These are phyloP conservation scores for Hemiprocne comata DNA, from an alignment of 2,113 vertebrate genomes.

Conservation along the genomic window DNA sequence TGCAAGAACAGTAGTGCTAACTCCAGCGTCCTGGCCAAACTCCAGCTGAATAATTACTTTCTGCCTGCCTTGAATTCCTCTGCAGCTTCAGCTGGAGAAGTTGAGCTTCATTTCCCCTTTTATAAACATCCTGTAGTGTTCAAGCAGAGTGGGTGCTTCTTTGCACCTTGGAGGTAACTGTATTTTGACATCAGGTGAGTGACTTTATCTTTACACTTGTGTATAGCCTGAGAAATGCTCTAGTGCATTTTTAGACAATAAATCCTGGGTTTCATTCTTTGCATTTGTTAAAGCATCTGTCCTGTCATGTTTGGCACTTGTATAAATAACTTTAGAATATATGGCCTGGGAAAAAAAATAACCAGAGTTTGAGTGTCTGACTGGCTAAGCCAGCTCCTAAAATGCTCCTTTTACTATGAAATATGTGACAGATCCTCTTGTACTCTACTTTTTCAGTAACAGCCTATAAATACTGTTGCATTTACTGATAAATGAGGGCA, in stretches of 20 bases:
- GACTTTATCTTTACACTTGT: neutral
- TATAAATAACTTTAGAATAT: neutral
- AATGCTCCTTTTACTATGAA: neutral
- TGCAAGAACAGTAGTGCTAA: constrained; percentile 2
- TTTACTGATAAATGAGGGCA: neutral
- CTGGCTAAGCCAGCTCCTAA: neutral
- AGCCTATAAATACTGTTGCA: neutral
- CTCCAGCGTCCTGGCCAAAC: constrained; percentile 3
- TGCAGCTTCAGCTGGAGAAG: constrained; percentile 46
- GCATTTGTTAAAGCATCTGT: neutral
- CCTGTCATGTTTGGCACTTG: neutral
- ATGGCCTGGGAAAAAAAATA: neutral
- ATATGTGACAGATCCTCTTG: neutral
- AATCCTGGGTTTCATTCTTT: neutral
- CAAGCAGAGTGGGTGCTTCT: neutral
- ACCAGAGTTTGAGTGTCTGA: neutral
- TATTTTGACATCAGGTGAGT: accelerated
- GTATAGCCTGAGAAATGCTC: neutral
- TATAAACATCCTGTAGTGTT: neutral
- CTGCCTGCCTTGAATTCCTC: constrained; percentile 30
- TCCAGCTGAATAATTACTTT: constrained; percentile 58
- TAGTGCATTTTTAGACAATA: neutral
- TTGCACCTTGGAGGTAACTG: neutral
- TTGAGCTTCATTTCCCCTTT: constrained; percentile 24
- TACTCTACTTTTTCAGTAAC: neutral